These are phyloP conservation scores for Archips xylosteana DNA, from an alignment of 2,888 invertebrate genomes.

Conservation along the genomic window DNA sequence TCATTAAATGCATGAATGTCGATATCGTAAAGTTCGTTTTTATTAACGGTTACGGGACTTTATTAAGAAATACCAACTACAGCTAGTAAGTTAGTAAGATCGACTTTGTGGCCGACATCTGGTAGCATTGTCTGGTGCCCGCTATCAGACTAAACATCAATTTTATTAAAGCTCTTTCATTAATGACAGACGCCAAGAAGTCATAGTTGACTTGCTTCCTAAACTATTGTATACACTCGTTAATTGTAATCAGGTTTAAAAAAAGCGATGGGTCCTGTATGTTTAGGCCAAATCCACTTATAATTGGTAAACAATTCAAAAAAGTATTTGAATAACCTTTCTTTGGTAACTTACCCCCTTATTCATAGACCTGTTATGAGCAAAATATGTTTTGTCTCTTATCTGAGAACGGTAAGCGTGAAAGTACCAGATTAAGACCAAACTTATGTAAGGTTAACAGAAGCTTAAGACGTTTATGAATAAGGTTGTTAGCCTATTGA, in stretches of 20 bases:
- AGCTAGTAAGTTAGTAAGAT: slow-evolving; percentile 19
- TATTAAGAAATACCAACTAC: slow-evolving; percentile 14
- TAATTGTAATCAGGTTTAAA: slow-evolving; percentile 15
- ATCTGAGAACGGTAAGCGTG: too few relatives aligned
- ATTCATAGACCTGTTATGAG: too few relatives aligned
- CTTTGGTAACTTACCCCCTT: not conserved
- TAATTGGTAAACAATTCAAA: not conserved
- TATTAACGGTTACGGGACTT: slow-evolving; percentile 1
- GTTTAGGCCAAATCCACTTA: slow-evolving; percentile 12
- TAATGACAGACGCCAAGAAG: slow-evolving; percentile 16
- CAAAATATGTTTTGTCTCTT: too few relatives aligned
- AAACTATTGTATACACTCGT: slow-evolving; percentile 15
- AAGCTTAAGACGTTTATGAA: too few relatives aligned
- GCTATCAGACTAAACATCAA: slow-evolving; percentile 17
- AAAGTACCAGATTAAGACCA: too few relatives aligned
- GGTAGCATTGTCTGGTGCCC: not conserved
- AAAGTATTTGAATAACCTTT: not conserved
- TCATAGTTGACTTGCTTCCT: slow-evolving; percentile 20
- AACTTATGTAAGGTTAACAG: too few relatives aligned
- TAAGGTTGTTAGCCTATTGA: not conserved
- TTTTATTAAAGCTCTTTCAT: slow-evolving; percentile 32
- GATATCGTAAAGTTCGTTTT: slow-evolving; percentile 9
- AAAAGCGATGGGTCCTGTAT: slow-evolving; percentile 9
- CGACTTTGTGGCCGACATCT: slow-evolving; percentile 1
- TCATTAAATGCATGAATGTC: slow-evolving; percentile 32